Evolutionary conservation across 2,113 vertebrate genomes (phyloP).

Genomic region (Pomatostomus ruficeps): DNA sequence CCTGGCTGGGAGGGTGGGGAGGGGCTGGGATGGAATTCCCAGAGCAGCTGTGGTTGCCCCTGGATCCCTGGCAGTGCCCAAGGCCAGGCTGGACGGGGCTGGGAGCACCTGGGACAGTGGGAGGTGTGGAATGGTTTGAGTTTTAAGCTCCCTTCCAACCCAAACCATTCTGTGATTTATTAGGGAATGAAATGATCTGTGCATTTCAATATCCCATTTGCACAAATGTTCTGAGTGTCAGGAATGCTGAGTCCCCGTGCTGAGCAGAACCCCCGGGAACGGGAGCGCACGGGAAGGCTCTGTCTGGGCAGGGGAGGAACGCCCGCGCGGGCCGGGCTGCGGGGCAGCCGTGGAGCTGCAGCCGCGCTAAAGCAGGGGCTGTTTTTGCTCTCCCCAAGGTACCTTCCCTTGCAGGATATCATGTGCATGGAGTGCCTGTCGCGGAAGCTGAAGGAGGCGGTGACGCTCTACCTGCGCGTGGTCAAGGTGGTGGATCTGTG

Average conservation of each 20-base stretch:
- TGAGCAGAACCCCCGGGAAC: not conserved
- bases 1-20: accelerated
- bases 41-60: not conserved
- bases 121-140: too few relatives aligned
- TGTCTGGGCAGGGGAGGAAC: too few relatives aligned
- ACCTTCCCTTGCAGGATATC: constrained; percentile 96
- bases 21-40: not conserved
- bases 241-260: not conserved
- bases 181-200: not conserved
- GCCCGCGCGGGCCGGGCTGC: too few relatives aligned
- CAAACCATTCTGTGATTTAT: not conserved
- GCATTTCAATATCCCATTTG: not conserved
- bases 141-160: not conserved
- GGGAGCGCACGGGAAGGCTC: too few relatives aligned
- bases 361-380: constrained; percentile 43
- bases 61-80: not conserved
- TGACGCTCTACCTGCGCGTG: constrained; percentile 91
- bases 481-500: constrained; percentile 97
- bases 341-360: too few relatives aligned
- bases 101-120: not conserved
- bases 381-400: constrained; percentile 78
- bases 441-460: constrained; percentile 92
- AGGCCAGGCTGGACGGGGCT: not conserved
- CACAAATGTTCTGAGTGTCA: not conserved
- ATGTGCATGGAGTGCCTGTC: constrained; percentile 99